phyloP scores from a whole-genome alignment of 2,888 invertebrate species.

The Apomyelois bistriatella region DNA sequence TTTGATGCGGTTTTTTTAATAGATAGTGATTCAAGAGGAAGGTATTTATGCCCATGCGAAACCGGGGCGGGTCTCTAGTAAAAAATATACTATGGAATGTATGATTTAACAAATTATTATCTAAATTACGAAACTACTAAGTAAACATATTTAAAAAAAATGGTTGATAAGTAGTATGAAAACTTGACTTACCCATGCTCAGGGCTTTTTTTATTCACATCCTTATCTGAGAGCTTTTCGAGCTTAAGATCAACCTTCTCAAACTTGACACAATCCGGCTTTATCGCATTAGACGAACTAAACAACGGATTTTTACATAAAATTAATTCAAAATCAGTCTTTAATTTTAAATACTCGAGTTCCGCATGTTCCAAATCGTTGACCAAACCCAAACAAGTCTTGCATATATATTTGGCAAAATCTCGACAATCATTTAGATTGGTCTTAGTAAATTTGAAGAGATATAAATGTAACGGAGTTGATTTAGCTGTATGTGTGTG shows the following conservation, averaged over 20 bases:
- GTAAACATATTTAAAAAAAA: too few species aligned
- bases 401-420: background rate
- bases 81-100: too few species aligned
- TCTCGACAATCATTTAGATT: background rate
- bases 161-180: too few species aligned
- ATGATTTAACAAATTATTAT: too few species aligned
- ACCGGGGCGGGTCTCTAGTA: too few species aligned
- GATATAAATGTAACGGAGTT: background rate
- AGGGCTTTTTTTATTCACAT: too few species aligned
- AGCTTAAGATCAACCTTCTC: background rate
- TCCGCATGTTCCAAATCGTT: background rate
- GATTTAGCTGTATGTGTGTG: background rate
- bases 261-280: background rate
- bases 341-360: background rate
- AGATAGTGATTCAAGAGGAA: too few species aligned
- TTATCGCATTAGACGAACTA: background rate
- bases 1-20: too few species aligned
- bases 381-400: background rate
- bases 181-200: too few species aligned
- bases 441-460: background rate
- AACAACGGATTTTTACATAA: background rate
- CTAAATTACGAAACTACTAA: too few species aligned
- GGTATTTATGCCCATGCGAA: too few species aligned
- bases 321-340: background rate
- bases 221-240: too few species aligned